A percentile compares a stretch with the other conserved stretches of the same genome.
phyloP scores from a whole-genome alignment of 1,140 invertebrate species.

The Tribolium castaneum region DNA sequence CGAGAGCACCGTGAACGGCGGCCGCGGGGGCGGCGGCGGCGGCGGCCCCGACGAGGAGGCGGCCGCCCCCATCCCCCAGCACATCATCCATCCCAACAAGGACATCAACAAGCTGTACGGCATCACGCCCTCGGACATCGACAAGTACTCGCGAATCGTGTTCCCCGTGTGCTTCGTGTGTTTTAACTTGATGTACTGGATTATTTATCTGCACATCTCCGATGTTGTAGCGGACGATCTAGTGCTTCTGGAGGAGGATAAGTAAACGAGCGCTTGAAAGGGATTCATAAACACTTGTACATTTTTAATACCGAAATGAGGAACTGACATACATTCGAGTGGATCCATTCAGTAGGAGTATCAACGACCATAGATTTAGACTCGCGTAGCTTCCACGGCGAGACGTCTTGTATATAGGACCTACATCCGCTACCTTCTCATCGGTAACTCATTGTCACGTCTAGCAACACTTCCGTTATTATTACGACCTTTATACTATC shows the following conservation, averaged over 20 bases:
- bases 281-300: conserved; percentile 44
- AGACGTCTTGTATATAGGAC: conserved; percentile 56
- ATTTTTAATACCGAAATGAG: conserved; percentile 49
- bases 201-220: conserved; percentile 95
- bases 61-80: conserved; percentile 76
- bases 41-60: conserved; percentile 74
- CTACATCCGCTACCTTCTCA: conserved; percentile 33
- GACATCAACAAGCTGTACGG: conserved; percentile 90
- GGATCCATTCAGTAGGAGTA: conserved; percentile 50
- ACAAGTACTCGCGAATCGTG: conserved; percentile 95
- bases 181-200: conserved; percentile 99
- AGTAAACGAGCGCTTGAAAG: conserved; percentile 65
- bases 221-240: conserved; percentile 94
- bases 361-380: conserved; percentile 54
- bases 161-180: conserved; percentile 97
- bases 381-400: conserved; percentile 55
- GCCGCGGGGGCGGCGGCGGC: conserved; percentile 68
- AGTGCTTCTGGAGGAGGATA: conserved; percentile 85
- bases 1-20: conserved; percentile 90
- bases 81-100: conserved; percentile 77
- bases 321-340: conserved; percentile 22
- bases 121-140: conserved; percentile 94
- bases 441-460: conserved; percentile 18
- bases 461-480: conserved; percentile 5
- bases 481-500: background rate